phyloP scores from a whole-genome alignment of 2,888 invertebrate genomes.

The Polydrusus pterygomalis region DNA sequence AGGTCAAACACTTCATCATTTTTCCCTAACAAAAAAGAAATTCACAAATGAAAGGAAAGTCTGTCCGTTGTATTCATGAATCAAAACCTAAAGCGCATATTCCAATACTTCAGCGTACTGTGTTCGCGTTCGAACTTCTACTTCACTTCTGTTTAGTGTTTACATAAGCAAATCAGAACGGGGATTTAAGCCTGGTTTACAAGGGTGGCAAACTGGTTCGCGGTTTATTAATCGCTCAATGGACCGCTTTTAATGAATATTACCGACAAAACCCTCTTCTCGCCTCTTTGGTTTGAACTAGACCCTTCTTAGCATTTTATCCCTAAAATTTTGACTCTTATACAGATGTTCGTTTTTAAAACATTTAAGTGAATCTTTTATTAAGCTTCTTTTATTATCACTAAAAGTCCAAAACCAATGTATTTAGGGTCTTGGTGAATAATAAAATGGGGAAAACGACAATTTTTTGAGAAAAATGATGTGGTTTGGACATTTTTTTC shows the following conservation, averaged over 20 bases:
- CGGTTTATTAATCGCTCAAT: conserved; percentile 63
- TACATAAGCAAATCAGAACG: conserved; percentile 19
- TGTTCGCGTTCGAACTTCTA: conserved; percentile 10
- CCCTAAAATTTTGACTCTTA: neutral
- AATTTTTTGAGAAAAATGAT: too few relatives aligned
- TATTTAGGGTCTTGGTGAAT: too few relatives aligned
- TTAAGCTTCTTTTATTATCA: too few relatives aligned
- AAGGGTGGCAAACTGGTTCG: conserved; percentile 62
- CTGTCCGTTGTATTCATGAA: neutral
- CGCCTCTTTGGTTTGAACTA: too few relatives aligned
- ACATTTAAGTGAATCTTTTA: too few relatives aligned
- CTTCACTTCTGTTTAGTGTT: conserved; percentile 16
- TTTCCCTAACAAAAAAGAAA: neutral
- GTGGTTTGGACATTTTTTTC: too few relatives aligned
- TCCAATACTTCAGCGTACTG: neutral
- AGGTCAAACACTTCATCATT: too few relatives aligned
- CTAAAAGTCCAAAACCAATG: too few relatives aligned
- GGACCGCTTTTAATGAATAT: conserved; percentile 53
- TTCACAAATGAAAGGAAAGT: neutral
- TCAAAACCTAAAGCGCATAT: neutral
- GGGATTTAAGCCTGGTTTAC: conserved; percentile 44
- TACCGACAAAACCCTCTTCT: conserved; percentile 14
- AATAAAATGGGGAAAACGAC: too few relatives aligned
- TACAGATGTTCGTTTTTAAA: neutral
- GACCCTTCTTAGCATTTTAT: too few relatives aligned